Conservation (phyloP, 2,113 vertebrate genomes). For the Stercorarius parasiticus region DNA sequence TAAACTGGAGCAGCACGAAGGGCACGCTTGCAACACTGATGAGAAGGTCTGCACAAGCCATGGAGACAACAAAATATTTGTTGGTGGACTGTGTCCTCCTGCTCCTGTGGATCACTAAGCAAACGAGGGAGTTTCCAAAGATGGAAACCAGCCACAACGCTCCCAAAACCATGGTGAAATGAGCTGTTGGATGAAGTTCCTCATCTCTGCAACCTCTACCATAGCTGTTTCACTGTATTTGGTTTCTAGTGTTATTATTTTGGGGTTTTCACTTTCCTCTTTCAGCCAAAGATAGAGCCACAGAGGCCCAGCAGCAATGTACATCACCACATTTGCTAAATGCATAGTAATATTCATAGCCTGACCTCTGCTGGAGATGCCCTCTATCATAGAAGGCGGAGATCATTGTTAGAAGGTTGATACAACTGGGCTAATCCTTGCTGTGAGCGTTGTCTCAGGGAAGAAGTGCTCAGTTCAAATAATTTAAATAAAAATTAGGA, state of each 20-base stretch:
- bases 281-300: not conserved
- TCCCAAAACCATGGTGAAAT: slow-evolving; percentile 70
- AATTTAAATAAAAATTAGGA: not conserved
- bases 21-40: slow-evolving; percentile 80
- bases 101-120: slow-evolving; percentile 91
- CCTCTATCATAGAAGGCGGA: not conserved
- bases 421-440: not conserved
- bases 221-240: not conserved
- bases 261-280: not conserved
- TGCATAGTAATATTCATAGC: not conserved
- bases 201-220: not conserved
- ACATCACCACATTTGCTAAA: not conserved
- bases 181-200: not conserved
- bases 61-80: slow-evolving; percentile 93
- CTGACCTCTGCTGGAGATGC: not conserved
- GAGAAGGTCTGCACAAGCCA: slow-evolving; percentile 91
- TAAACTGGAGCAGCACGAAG: slow-evolving; percentile 84
- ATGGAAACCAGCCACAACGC: slow-evolving; percentile 85
- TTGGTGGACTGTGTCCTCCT: slow-evolving; percentile 90
- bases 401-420: not conserved
- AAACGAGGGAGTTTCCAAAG: slow-evolving; percentile 88
- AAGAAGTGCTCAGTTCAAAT: not conserved
- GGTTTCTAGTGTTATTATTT: not conserved
- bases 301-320: not conserved
- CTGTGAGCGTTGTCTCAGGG: not conserved